These are phyloP conservation scores for Colossoma macropomum DNA, from an alignment of 2,113 vertebrate genomes.

Conservation along the genomic window DNA sequence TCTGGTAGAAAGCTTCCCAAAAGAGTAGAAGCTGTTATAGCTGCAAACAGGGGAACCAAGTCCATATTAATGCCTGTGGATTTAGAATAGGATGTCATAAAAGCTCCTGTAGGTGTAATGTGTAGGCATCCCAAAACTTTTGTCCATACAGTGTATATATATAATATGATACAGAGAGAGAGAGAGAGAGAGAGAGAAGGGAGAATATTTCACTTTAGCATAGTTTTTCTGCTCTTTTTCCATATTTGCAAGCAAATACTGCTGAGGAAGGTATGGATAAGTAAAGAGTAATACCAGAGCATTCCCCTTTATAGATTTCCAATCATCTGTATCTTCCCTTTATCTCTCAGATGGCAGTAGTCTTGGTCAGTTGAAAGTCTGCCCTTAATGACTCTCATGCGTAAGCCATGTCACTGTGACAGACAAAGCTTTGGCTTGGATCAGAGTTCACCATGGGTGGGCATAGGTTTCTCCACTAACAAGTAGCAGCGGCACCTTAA, in stretches of 20 bases:
- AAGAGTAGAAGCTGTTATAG: too few relatives aligned
- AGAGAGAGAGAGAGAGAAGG: too few relatives aligned
- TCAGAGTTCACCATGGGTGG: constrained; percentile 7
- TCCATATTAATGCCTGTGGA: too few relatives aligned
- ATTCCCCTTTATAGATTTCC: background rate
- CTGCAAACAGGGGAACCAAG: too few relatives aligned
- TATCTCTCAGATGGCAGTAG: background rate
- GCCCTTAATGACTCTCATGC: background rate
- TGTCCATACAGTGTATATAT: too few relatives aligned
- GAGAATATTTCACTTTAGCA: too few relatives aligned
- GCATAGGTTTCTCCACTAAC: constrained; percentile 3
- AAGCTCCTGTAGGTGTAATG: too few relatives aligned
- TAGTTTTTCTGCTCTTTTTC: too few relatives aligned
- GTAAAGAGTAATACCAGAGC: background rate
- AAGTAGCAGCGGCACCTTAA: constrained; percentile 7
- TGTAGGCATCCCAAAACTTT: too few relatives aligned
- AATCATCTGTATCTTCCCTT: background rate
- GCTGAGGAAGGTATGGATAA: background rate
- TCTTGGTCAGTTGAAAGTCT: background rate
- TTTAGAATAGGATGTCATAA: too few relatives aligned
- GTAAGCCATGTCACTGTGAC: background rate
- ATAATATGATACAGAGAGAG: too few relatives aligned
- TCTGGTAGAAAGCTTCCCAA: too few relatives aligned
- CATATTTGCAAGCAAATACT: background rate
- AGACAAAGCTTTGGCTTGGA: background rate